phyloP scores from a whole-genome alignment of 2,797 vertebrate species.

The Megaceryle alcyon region DNA sequence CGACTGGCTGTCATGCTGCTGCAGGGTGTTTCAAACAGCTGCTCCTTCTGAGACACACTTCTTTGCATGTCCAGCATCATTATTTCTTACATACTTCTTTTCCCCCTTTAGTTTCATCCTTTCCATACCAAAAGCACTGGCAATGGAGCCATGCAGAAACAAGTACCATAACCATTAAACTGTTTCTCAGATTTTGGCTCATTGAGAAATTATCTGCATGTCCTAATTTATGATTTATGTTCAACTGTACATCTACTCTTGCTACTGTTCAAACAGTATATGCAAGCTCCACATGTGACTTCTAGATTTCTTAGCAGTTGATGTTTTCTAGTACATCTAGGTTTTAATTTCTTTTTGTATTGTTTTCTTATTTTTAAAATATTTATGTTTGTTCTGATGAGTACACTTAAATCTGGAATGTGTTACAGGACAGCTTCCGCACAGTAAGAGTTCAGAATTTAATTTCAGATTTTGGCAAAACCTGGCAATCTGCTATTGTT shows the following conservation, averaged over 20 bases:
- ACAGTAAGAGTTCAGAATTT: background rate
- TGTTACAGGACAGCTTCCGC: background rate
- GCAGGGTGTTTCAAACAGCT: slow-evolving; percentile 20
- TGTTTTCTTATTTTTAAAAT: background rate
- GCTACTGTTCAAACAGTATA: background rate
- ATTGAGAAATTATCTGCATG: background rate
- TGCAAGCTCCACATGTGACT: background rate
- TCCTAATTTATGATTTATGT: background rate
- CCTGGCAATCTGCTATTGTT: background rate
- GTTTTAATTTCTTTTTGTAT: background rate
- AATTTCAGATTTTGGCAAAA: background rate
- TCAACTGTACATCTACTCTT: background rate
- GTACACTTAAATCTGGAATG: background rate
- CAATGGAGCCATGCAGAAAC: background rate
- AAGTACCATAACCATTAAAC: background rate
- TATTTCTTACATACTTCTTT: background rate
- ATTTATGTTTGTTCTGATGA: background rate
- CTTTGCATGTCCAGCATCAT: background rate
- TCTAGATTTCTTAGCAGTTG: background rate
- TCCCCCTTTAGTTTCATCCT: background rate
- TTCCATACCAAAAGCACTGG: background rate
- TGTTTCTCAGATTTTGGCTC: background rate
- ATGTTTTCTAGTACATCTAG: background rate
- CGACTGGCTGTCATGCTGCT: background rate
- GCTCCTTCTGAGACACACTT: background rate